Evolutionary conservation across 2,888 invertebrate genomes (phyloP), one percentile per base, ranked within the genome.

Genomic region (Macrophya alboannulata): DNA sequence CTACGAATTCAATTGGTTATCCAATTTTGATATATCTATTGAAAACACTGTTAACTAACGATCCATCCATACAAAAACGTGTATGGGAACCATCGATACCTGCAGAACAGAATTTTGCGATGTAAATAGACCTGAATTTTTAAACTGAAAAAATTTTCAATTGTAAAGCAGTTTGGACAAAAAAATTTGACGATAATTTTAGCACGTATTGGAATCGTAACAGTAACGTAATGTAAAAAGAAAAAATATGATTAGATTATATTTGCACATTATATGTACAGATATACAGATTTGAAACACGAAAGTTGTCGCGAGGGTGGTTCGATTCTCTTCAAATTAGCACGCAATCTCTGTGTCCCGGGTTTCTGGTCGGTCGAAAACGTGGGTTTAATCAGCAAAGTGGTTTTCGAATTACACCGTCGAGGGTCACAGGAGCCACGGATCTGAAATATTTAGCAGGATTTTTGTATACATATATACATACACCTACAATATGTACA

Each of bases 321-420:
- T 77, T 77, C 48, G 77, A 77, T 77, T 55, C 48, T 51, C 31
- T 37, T 55, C 37, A 77, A 77, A 77, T 77, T 51, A 81, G 21
- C 81, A 65, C 81, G 62, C 81, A 65, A 77, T 81, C 59, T 81
- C 65, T 59, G 81, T 45, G 62, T 31, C 62, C 43, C 62, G 43
- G 45, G 40, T 43, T 40, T 62, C 65, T 25, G 77, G 43, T 65
- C 43, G 48, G 48, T 55, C 77, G 77, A 37, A 77, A 31, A 55
- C 25, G 37, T 55, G 55, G 45, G 37, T 81, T 43, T 62, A 81
- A 81, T 81, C 62, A 81, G 43, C 59, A 62, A 62, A 81, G 81
- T 81, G 62, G 62, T 81, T 62, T 81, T 40, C 59, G 62, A 81
- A 81, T 81, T 81, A 81, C 31, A 81, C n/a, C 59, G 62, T 45